Evolutionary conservation across 2,888 invertebrate genomes (phyloP).

Genomic region (Protodeltote pygarga): DNA sequence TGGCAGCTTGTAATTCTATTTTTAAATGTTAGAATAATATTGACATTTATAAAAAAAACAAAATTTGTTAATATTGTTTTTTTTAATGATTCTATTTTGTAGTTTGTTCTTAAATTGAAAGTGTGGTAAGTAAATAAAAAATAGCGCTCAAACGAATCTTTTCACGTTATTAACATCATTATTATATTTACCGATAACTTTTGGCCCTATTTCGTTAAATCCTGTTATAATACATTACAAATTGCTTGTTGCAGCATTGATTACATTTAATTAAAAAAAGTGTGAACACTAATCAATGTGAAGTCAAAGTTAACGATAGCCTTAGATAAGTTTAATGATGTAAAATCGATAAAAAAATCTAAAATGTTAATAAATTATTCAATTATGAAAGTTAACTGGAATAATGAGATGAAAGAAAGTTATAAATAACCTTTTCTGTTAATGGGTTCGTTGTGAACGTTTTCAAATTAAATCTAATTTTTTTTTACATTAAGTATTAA

Average conservation of each 20-base stretch:
- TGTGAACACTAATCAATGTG: slow-evolving; percentile 52
- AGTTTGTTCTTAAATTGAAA: no score
- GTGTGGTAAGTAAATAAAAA: no score
- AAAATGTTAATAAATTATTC: slow-evolving; percentile 35
- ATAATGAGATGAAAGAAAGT: slow-evolving; percentile 25
- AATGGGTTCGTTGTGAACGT: no score
- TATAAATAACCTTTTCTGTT: not conserved
- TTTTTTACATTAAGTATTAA: no score
- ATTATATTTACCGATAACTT: slow-evolving; percentile 37
- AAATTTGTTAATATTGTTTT: no score
- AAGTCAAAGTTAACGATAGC: slow-evolving; percentile 71
- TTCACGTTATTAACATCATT: slow-evolving; percentile 11
- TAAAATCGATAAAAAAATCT: slow-evolving; percentile 42
- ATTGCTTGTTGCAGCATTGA: slow-evolving; percentile 39
- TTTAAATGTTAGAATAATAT: slow-evolving; percentile 8
- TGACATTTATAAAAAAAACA: no score
- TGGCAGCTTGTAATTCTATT: not conserved
- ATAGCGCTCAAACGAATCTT: slow-evolving; percentile 13
- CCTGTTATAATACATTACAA: slow-evolving; percentile 38
- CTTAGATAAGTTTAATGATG: slow-evolving; percentile 56
- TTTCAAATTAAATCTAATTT: no score
- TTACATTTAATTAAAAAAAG: slow-evolving; percentile 48
- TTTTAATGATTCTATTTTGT: no score
- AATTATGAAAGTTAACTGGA: slow-evolving; percentile 32
- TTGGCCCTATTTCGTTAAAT: slow-evolving; percentile 34